Percentiles rank a stretch among this genome's conserved stretches.
These are phyloP conservation scores for Psilanteris sp. DNA, from an alignment of 1,140 invertebrate species.

Conservation along the genomic window DNA sequence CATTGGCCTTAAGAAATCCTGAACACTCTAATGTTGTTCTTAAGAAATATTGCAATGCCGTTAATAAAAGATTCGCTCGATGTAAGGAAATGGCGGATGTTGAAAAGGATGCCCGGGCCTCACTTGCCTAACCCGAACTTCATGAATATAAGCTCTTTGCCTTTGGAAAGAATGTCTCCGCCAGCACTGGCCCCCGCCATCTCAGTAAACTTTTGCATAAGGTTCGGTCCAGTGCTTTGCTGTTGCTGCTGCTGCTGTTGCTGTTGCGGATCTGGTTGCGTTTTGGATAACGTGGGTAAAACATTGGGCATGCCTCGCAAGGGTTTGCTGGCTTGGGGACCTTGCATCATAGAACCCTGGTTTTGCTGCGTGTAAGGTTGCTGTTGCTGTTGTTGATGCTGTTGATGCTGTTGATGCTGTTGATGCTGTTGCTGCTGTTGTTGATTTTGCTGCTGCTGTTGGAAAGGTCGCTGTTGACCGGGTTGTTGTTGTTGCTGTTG, in stretches of 20 bases:
- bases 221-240: constrained; percentile 81
- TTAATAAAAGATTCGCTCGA: too few relatives aligned
- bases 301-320: constrained; percentile 82
- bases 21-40: too few relatives aligned
- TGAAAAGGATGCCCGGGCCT: constrained; percentile 50
- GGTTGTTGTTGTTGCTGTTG: constrained; percentile 66
- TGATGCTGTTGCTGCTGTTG: constrained; percentile 64
- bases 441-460: constrained; percentile 62
- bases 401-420: constrained; percentile 74
- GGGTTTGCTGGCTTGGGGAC: constrained; percentile 70
- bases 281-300: constrained; percentile 79
- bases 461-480: constrained; percentile 69
- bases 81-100: too few relatives aligned
- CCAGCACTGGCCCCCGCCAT: constrained; percentile 87
- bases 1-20: too few relatives aligned
- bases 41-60: too few relatives aligned
- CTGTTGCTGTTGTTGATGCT: constrained; percentile 74
- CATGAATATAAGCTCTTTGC: constrained; percentile 94
- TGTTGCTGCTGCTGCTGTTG: constrained; percentile 61
- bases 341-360: too few relatives aligned
- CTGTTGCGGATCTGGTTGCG: constrained; percentile 48
- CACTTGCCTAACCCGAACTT: constrained; percentile 90
- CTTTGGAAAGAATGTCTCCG: constrained; percentile 91
- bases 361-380: constrained; percentile 64
- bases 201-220: constrained; percentile 90